Percentiles rank a stretch among this genome's conserved stretches.
These are phyloP conservation scores for Eilema griseolum DNA, from an alignment of 2,888 invertebrate species.

Conservation along the genomic window DNA sequence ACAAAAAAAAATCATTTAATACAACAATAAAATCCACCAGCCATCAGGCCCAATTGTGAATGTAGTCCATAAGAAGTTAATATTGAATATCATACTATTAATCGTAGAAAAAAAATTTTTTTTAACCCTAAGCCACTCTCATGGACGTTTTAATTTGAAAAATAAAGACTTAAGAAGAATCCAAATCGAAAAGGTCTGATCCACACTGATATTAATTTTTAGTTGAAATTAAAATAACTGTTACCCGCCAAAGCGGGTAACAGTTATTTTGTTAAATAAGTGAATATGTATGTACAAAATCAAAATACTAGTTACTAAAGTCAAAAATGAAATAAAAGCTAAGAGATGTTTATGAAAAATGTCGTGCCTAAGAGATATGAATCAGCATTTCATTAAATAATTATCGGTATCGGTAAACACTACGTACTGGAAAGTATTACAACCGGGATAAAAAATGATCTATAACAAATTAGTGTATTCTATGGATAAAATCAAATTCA, in stretches of 20 bases:
- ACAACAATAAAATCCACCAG: background rate
- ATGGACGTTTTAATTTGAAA: no score
- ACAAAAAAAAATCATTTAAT: background rate
- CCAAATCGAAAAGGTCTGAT: no score
- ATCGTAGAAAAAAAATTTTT: no score
- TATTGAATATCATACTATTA: no score
- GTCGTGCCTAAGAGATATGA: constrained; percentile 65
- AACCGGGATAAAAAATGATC: constrained; percentile 64
- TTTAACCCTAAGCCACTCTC: no score
- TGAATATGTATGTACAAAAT: no score
- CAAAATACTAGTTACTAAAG: background rate
- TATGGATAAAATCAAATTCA: background rate
- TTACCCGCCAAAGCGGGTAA: no score
- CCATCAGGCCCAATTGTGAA: background rate
- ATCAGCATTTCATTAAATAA: constrained; percentile 77
- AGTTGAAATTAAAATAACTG: no score
- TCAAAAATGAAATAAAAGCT: constrained; percentile 46
- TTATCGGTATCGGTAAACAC: constrained; percentile 63
- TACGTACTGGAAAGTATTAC: constrained; percentile 72
- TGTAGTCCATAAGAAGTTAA: no score
- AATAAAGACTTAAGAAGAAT: no score
- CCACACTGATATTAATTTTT: no score
- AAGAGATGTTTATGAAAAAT: constrained; percentile 69
- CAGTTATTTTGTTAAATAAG: no score
- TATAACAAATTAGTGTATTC: background rate